Evolutionary conservation across 2,113 vertebrate species (phyloP).

Genomic region (Oreochromis niloticus): DNA sequence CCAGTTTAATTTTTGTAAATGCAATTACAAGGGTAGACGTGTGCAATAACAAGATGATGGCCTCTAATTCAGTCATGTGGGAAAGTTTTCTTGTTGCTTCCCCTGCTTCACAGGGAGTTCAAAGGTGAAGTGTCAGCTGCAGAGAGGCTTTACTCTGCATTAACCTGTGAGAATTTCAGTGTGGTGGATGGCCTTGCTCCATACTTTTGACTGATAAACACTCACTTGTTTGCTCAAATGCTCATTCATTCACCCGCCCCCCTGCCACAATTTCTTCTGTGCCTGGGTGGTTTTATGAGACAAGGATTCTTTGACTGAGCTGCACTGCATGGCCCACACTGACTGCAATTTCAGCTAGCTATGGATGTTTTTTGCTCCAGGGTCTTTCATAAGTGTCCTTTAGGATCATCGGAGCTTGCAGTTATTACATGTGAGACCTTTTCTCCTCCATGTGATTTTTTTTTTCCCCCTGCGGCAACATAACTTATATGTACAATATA

Average conservation of each 20-base stretch:
- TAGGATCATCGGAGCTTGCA: not conserved
- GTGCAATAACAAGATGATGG: not conserved
- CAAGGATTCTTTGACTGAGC: constrained; percentile 61
- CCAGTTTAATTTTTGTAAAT: not conserved
- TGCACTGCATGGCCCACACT: constrained; percentile 19
- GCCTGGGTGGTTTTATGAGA: constrained; percentile 58
- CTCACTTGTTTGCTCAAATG: constrained; percentile 31
- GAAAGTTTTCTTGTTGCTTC: not conserved
- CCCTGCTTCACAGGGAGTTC: not conserved
- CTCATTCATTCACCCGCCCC: not conserved
- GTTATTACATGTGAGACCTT: constrained; percentile 13
- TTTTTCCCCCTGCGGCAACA: not conserved
- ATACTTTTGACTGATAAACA: constrained; percentile 27
- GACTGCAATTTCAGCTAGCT: constrained; percentile 45
- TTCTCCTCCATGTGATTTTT: not conserved
- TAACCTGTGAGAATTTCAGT: not conserved
- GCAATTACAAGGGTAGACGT: not conserved
- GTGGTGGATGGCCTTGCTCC: not conserved
- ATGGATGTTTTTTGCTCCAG: constrained; percentile 3
- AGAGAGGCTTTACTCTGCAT: not conserved
- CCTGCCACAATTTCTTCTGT: constrained; percentile 11
- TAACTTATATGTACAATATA: not conserved
- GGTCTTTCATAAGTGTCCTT: constrained; percentile 14
- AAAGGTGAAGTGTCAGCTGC: not conserved
- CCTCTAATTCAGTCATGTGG: not conserved